Percentiles rank a stretch among this genome's conserved stretches.
These are phyloP conservation scores for Daktulosphaira vitifoliae DNA, from an alignment of 1,140 invertebrate species.

Conservation along the genomic window DNA sequence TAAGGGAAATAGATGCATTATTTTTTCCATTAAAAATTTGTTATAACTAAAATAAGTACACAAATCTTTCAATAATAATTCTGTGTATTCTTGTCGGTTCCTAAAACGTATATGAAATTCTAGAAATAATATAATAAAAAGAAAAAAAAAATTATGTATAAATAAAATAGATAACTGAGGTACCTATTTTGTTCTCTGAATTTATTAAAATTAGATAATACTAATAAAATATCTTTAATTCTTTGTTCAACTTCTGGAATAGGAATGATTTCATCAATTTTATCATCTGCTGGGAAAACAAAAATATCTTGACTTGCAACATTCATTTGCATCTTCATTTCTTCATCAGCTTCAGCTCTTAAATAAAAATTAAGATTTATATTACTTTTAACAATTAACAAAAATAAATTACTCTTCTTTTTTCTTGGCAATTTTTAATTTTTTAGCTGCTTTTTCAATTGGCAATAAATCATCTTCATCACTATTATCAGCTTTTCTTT, in stretches of 20 bases:
- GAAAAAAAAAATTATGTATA: not conserved
- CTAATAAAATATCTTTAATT: slow-evolving; percentile 79
- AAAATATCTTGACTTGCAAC: slow-evolving; percentile 65
- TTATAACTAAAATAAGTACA: slow-evolving; percentile 98
- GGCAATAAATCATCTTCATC: slow-evolving; percentile 63
- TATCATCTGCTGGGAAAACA: slow-evolving; percentile 62
- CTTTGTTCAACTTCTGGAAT: slow-evolving; percentile 79
- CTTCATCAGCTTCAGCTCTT: slow-evolving; percentile 12
- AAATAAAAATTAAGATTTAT: slow-evolving; percentile 25
- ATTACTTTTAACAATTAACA: slow-evolving; percentile 11
- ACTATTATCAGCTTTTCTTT: slow-evolving; percentile 48
- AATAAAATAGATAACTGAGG: slow-evolving; percentile 17
- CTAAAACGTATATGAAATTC: slow-evolving; percentile 43
- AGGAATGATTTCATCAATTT: slow-evolving; percentile 61
- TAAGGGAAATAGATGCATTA: slow-evolving; percentile 88
- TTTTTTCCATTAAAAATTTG: slow-evolving; percentile 85
- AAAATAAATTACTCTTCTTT: slow-evolving; percentile 49
- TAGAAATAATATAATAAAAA: not conserved
- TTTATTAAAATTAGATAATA: slow-evolving; percentile 81
- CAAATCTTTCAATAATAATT: slow-evolving; percentile 71
- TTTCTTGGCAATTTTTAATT: slow-evolving; percentile 64
- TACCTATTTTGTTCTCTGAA: slow-evolving; percentile 61
- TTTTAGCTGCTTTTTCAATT: slow-evolving; percentile 77
- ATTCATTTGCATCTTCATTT: slow-evolving; percentile 59
- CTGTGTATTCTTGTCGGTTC: slow-evolving; percentile 71